Percentiles rank a stretch among this genome's conserved stretches.
Evolutionary conservation across 2,113 vertebrate species (phyloP).

Genomic region (Malurus melanocephalus): DNA sequence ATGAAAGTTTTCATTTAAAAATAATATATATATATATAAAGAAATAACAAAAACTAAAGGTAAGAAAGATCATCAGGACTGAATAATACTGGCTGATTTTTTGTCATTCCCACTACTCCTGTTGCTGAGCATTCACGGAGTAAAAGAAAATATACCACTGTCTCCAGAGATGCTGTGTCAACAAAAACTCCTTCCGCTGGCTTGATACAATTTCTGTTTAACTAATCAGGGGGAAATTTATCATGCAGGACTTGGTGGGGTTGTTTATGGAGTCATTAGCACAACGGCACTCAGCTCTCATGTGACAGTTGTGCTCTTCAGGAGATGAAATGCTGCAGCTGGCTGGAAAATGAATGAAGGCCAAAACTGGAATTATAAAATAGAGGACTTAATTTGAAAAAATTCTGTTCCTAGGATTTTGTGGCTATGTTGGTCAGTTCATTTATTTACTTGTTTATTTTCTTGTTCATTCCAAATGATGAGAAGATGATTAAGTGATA

Average conservation of each 20-base stretch:
- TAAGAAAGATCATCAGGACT: not conserved
- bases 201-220: conserved; percentile 74
- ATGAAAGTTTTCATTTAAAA: conserved; percentile 15
- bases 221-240: conserved; percentile 77
- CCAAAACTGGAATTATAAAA: conserved; percentile 31
- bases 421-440: not conserved
- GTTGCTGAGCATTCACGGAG: conserved; percentile 66
- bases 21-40: not conserved
- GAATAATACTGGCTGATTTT: conserved; percentile 52
- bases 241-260: conserved; percentile 66
- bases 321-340: conserved; percentile 68
- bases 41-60: not conserved
- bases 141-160: conserved; percentile 57
- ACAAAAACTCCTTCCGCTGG: conserved; percentile 64
- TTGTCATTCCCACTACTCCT: conserved; percentile 51
- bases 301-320: conserved; percentile 52
- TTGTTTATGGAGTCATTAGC: conserved; percentile 64
- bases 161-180: conserved; percentile 72
- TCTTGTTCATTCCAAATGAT: not conserved
- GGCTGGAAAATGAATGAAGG: conserved; percentile 32
- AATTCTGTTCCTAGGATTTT: not conserved
- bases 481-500: not conserved
- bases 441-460: not conserved
- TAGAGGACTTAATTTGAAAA: conserved; percentile 4
- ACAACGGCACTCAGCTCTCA: conserved; percentile 52